Evolutionary conservation across 2,113 vertebrate species (phyloP), one percentile per base, ranked within the genome.

Genomic region (Theristicus caerulescens): DNA sequence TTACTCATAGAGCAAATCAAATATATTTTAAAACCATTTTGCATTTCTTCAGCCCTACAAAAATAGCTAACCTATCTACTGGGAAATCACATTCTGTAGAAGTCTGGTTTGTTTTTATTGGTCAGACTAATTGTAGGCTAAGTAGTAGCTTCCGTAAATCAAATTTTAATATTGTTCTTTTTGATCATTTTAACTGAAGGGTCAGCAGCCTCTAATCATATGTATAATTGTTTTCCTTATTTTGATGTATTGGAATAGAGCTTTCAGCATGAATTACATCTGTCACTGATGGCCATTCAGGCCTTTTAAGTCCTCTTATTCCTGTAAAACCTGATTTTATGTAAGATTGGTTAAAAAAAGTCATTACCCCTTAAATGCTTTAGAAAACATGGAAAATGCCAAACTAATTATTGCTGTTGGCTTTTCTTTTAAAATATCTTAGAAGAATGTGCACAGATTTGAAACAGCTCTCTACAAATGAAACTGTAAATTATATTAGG

Each of bases 151-250:
- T 88, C 96, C 1, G 52, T 98, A 97, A 97, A 98, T 97, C 94
- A 97, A 54, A 95, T 95, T 97, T 97, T 97, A 97, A 98, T 98
- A 97, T 90, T 86, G 72, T 55, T 93, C 87, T 94, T 97, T 96
- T 96, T 91, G 82, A 96, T 97, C 82, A 97, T 86, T 95, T 96
- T 96, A 96, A 96, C 36, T 96, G 87, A 97, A 97, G 79, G 94
- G 94, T 90, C 79, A 82, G 91, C 69, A 91, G 93, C 80, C 85
- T 89, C 79, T 92, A 95, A 96, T 97, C 78, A 83, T 16, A 86
- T 46, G 17, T 42, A 18, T 44, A 93, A 88, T 87, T 80, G 72
- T 91, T 93, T 77, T 94, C 52, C 61, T 65, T 90, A 86, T 87
- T 96, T 89, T 82, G 64, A 95, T 93, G 82, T 71, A 85, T 16